Percentiles rank a stretch among this genome's conserved stretches.
phyloP scores from a whole-genome alignment of 2,888 invertebrate species.

The Graphium colonna region DNA sequence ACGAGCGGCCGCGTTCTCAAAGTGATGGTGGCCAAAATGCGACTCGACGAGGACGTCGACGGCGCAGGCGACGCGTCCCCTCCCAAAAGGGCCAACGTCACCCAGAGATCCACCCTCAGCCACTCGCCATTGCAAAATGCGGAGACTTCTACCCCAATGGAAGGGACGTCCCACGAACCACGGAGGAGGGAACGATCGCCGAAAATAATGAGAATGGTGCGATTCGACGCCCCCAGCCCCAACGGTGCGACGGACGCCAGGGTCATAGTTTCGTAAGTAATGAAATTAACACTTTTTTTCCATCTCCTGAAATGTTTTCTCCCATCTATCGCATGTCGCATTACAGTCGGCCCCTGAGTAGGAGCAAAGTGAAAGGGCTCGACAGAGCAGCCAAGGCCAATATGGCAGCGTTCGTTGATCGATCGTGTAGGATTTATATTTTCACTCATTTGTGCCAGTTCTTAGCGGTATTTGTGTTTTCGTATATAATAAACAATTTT shows the following conservation, averaged over 20 bases:
- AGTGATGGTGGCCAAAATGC: slow-evolving; percentile 64
- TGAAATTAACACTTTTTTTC: too few relatives aligned
- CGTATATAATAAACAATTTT: too few relatives aligned
- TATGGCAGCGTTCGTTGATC: too few relatives aligned
- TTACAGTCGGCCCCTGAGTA: too few relatives aligned
- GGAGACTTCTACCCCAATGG: not conserved
- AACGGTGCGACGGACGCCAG: slow-evolving; percentile 61
- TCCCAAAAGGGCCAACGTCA: slow-evolving; percentile 24
- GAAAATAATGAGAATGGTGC: slow-evolving; percentile 27
- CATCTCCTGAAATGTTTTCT: too few relatives aligned
- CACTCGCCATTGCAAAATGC: not conserved
- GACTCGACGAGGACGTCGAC: slow-evolving; percentile 38
- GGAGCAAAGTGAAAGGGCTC: too few relatives aligned
- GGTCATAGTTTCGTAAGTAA: slow-evolving; percentile 59
- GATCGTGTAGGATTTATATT: too few relatives aligned
- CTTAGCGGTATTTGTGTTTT: too few relatives aligned
- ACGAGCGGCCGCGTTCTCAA: slow-evolving; percentile 55
- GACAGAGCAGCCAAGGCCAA: too few relatives aligned
- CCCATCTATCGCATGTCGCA: too few relatives aligned
- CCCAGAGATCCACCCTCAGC: slow-evolving; percentile 16
- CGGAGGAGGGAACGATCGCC: not conserved
- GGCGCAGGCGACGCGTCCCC: slow-evolving; percentile 33
- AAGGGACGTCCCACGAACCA: not conserved
- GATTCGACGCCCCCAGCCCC: slow-evolving; percentile 65
- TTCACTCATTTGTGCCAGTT: too few relatives aligned